phyloP scores from a whole-genome alignment of 1,140 invertebrate species.

The Pachypsylla venusta region DNA sequence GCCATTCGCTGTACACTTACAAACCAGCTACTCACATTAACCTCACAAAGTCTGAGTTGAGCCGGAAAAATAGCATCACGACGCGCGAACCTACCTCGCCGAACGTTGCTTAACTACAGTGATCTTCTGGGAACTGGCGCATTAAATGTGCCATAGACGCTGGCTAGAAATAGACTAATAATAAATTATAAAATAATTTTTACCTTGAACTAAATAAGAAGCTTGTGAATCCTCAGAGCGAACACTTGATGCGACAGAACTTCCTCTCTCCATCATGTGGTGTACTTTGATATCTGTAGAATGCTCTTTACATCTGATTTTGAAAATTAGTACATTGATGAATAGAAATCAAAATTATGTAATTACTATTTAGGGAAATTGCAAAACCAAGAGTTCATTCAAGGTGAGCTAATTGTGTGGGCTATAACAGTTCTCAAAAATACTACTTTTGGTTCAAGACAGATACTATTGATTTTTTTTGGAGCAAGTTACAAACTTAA shows the following conservation, averaged over 20 bases:
- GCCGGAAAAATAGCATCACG: not conserved
- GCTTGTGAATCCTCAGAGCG: not conserved
- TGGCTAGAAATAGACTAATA: not conserved
- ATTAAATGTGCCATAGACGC: not conserved
- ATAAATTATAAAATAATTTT: not conserved
- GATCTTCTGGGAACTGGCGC: not conserved
- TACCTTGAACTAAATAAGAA: constrained; percentile 1
- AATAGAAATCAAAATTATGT: too few relatives aligned
- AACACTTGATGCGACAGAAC: not conserved
- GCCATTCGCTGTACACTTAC: too few relatives aligned
- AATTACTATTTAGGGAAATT: too few relatives aligned
- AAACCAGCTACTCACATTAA: too few relatives aligned
- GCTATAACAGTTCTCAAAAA: too few relatives aligned
- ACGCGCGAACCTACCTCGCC: not conserved
- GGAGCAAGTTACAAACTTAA: too few relatives aligned
- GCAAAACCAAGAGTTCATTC: too few relatives aligned
- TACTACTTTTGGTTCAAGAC: too few relatives aligned
- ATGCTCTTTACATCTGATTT: too few relatives aligned
- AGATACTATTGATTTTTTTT: too few relatives aligned
- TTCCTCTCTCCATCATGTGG: not conserved
- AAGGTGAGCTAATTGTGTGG: too few relatives aligned
- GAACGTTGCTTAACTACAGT: not conserved
- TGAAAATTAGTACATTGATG: too few relatives aligned
- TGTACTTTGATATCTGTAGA: not conserved
- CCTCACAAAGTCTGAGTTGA: not conserved